phyloP scores from a whole-genome alignment of 2,113 vertebrate genomes.

The Corydoras sp. region DNA sequence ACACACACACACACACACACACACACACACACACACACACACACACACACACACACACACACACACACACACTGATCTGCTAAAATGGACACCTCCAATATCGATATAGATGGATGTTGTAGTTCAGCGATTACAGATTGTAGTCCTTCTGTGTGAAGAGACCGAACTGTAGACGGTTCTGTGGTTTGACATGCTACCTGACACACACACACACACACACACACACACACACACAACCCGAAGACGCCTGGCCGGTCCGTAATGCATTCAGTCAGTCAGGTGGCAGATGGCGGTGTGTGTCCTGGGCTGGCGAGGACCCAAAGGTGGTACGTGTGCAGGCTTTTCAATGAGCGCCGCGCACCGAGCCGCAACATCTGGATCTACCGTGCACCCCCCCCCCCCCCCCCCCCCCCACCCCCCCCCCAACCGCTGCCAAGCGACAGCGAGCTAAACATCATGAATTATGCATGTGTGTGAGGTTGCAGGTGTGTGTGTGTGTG shows the following conservation, averaged over 20 bases:
- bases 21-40: background rate
- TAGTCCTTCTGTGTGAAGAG: conserved; percentile 45
- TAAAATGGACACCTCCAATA: conserved; percentile 74
- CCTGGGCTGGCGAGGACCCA: conserved; percentile 57
- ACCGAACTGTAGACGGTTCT: background rate
- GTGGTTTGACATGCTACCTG: background rate
- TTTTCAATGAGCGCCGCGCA: conserved; percentile 77
- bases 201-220: background rate
- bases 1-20: background rate
- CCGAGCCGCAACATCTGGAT: conserved; percentile 82
- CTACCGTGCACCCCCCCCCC: conserved; percentile 62
- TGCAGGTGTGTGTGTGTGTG: background rate
- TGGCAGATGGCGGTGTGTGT: conserved; percentile 72
- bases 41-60: conserved; percentile 14
- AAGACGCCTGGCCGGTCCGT: conserved; percentile 52
- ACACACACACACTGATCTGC: conserved; percentile 36
- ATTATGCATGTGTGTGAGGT: conserved; percentile 71
- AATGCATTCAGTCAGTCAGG: conserved; percentile 57
- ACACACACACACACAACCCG: conserved; percentile 5
- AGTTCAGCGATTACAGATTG: conserved; percentile 26
- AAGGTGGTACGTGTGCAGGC: conserved; percentile 59
- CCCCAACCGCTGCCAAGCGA: conserved; percentile 60
- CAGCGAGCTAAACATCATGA: conserved; percentile 62
- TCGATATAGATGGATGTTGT: conserved; percentile 31
- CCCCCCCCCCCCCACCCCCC: conserved; percentile 31